Evolutionary conservation across 2,797 vertebrate species (phyloP), one percentile per base, ranked within the genome.

Genomic region (Trachurus trachurus): DNA sequence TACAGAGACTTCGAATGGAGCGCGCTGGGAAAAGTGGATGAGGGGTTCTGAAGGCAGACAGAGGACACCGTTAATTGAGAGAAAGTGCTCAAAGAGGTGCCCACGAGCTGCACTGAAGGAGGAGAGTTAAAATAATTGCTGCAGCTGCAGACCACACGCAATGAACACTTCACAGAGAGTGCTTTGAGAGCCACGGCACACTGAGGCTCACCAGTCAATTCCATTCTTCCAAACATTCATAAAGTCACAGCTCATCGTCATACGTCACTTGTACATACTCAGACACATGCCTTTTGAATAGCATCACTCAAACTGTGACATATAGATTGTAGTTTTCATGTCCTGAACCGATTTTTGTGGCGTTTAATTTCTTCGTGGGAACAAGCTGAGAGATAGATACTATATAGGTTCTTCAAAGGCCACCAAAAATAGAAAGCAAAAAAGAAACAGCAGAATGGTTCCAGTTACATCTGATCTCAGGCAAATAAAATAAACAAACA

Each of bases 111-210:
- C 34, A 64, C 13, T 8, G 53, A 54, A 68, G 71, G 45, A 67
- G 64, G 19, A 34, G 45, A 69, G 50, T 70, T 80, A 34, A 71
- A 75, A 61, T 50, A 68, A 66, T 72, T 71, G 80, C 57, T 81
- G 80, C 77, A 85, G 87, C 79, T 83, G 81, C 74, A 61, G 67
- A 84, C 61, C 52, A 74, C 80, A 82, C 68, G 69, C 71, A 78
- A 64, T 52, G 60, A 81, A 15, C 52, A 34, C 47, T 67, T 8
- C 15, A 74, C 34, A 71, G 45, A 78, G 53, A 66, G 16, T 0
- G 62, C 66, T 66, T 65, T 71, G 42, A 76, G 56, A 67, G 37
- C 8, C 79, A 34, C 15, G 54, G 61, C 66, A 63, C 60, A 45
- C 39, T 50, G 54, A 64, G 29, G 59, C 71, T 70, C 11, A 16